Evolutionary conservation across 2,888 invertebrate genomes (phyloP).

Genomic region (Harpalus rufipes): DNA sequence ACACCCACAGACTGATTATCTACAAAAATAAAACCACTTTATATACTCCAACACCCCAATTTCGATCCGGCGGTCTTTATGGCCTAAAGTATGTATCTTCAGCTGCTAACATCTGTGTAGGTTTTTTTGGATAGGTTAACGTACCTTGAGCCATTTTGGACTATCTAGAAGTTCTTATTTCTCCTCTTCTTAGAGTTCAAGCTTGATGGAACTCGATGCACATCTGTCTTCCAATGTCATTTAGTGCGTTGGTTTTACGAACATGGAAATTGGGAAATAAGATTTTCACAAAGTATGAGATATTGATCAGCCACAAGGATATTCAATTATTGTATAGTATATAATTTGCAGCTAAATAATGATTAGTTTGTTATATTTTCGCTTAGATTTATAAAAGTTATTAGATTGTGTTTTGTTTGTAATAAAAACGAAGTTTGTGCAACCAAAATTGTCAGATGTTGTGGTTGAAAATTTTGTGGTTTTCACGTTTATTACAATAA

Average conservation of each 20-base stretch:
- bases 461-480: slow-evolving; percentile 66
- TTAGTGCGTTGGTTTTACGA: not conserved
- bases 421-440: not conserved
- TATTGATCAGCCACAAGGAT: not conserved
- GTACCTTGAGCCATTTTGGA: slow-evolving; percentile 66
- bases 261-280: not conserved
- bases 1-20: slow-evolving; percentile 34
- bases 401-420: not conserved
- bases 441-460: slow-evolving; percentile 38
- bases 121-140: slow-evolving; percentile 63
- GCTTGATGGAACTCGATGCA: slow-evolving; percentile 31
- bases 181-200: slow-evolving; percentile 51
- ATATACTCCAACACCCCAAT: not conserved
- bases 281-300: not conserved
- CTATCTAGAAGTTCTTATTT: slow-evolving; percentile 53
- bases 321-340: not conserved
- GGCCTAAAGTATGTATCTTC: slow-evolving; percentile 8
- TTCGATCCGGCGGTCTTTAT: not conserved
- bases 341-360: not conserved
- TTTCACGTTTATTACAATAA: slow-evolving; percentile 23
- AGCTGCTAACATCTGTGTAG: slow-evolving; percentile 34
- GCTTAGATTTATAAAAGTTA: not conserved
- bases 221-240: slow-evolving; percentile 23
- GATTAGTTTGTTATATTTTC: not conserved
- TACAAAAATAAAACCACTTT: slow-evolving; percentile 56